Conservation (phyloP, 2,797 vertebrate genomes). For the Poeciliopsis infans region DNA sequence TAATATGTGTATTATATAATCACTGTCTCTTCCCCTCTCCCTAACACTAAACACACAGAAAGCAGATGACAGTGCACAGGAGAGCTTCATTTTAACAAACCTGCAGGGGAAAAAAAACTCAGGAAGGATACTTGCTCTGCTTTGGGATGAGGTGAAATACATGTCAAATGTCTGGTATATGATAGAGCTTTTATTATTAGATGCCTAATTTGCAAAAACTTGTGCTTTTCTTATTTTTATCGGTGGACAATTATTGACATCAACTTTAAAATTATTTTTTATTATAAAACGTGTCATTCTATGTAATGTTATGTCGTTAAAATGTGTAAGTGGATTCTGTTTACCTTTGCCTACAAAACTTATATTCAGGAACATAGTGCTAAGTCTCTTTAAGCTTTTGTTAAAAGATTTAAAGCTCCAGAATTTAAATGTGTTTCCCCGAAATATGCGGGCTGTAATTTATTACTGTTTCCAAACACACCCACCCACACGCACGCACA, state of each 20-base stretch:
- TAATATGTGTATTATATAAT: background rate
- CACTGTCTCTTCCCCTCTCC: background rate
- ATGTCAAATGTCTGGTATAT: background rate
- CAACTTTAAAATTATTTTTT: background rate
- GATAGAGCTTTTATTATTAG: background rate
- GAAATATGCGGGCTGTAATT: constrained; percentile 53
- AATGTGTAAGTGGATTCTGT: background rate
- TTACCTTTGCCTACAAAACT: background rate
- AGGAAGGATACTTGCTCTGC: background rate
- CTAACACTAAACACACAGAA: background rate
- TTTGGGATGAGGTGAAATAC: background rate
- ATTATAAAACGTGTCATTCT: background rate
- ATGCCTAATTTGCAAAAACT: background rate
- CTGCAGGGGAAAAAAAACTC: background rate
- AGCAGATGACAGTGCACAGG: background rate
- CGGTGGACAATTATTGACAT: background rate
- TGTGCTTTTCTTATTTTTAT: too few species aligned
- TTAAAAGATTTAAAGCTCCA: constrained; percentile 59
- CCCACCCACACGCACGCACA: background rate
- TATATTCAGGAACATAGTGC: constrained; percentile 21
- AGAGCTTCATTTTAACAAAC: background rate
- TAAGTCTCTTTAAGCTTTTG: constrained; percentile 55
- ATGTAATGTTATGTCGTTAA: background rate
- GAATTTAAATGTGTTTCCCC: constrained; percentile 52
- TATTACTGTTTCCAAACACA: constrained; percentile 45